These are phyloP conservation scores for Rhaphigaster nebulosa DNA, from an alignment of 2,888 invertebrate species.

Conservation along the genomic window DNA sequence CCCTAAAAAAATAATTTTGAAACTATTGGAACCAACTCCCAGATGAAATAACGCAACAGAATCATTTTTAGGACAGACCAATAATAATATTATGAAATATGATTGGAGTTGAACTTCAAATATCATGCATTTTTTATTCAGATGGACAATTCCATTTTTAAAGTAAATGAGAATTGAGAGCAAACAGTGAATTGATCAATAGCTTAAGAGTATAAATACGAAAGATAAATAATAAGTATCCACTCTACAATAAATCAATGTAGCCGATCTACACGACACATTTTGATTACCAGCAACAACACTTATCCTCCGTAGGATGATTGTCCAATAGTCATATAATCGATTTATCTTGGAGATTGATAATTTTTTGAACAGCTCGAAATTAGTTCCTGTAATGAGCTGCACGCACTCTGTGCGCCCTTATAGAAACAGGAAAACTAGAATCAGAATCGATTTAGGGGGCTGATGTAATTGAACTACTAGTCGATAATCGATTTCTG, in stretches of 20 bases:
- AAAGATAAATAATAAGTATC: background rate
- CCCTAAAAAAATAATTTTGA: too few relatives aligned
- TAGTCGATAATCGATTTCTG: background rate
- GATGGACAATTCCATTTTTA: background rate
- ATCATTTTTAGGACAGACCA: too few relatives aligned
- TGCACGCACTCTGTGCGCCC: background rate
- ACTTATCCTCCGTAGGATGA: background rate
- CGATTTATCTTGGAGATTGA: background rate
- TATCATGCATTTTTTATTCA: background rate
- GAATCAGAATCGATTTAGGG: conserved; percentile 1
- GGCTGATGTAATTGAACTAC: background rate
- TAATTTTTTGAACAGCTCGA: conserved; percentile 7
- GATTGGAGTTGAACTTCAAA: background rate
- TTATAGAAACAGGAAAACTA: background rate
- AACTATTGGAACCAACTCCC: too few relatives aligned
- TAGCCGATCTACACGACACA: background rate
- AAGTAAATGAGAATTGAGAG: too few relatives aligned
- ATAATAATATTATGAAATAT: too few relatives aligned
- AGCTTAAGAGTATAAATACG: too few relatives aligned
- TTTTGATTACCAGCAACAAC: background rate
- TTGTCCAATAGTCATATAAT: background rate
- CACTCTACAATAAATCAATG: background rate
- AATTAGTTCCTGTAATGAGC: conserved; percentile 21
- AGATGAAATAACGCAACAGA: too few relatives aligned
- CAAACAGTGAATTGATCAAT: too few relatives aligned